Percentiles rank a stretch among this genome's conserved stretches.
phyloP scores from a whole-genome alignment of 2,888 invertebrate genomes.

The Mechanitis messenoides region DNA sequence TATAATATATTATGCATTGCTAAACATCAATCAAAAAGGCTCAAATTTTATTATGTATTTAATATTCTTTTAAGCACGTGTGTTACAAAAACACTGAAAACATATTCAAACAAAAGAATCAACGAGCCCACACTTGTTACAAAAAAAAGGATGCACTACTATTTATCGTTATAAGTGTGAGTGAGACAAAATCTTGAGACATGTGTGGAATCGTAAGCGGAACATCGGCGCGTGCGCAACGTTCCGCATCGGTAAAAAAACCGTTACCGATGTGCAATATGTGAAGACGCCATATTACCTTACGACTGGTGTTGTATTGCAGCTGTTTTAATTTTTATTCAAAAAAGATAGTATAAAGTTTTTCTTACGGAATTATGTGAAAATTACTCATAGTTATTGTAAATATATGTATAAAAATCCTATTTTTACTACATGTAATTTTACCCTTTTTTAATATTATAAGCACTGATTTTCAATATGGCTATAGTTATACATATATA shows the following conservation, averaged over 20 bases:
- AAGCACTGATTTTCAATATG: no score
- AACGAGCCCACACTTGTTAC: slow-evolving; percentile 11
- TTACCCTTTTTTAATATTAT: no score
- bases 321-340: slow-evolving; percentile 4
- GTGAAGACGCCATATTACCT: slow-evolving; percentile 20
- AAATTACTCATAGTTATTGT: no score
- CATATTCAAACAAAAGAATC: slow-evolving; percentile 12
- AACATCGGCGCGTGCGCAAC: slow-evolving; percentile 54
- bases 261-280: slow-evolving; percentile 38
- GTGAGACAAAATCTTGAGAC: slow-evolving; percentile 30
- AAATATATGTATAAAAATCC: no score
- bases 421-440: no score
- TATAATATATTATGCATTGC: no score
- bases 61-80: background rate
- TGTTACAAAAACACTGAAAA: background rate
- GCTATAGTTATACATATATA: no score
- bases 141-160: slow-evolving; percentile 10
- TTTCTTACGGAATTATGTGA: no score
- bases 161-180: slow-evolving; percentile 13
- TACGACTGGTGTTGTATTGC: slow-evolving; percentile 12
- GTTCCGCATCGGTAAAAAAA: slow-evolving; percentile 38
- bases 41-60: background rate
- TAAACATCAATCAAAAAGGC: no score
- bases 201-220: slow-evolving; percentile 49
- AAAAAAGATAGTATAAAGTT: no score